A percentile compares a stretch with the other conserved stretches of the same genome.
These are phyloP conservation scores for Sinocyclocheilus anshuiensis DNA, from an alignment of 2,113 vertebrate genomes.

Conservation along the genomic window DNA sequence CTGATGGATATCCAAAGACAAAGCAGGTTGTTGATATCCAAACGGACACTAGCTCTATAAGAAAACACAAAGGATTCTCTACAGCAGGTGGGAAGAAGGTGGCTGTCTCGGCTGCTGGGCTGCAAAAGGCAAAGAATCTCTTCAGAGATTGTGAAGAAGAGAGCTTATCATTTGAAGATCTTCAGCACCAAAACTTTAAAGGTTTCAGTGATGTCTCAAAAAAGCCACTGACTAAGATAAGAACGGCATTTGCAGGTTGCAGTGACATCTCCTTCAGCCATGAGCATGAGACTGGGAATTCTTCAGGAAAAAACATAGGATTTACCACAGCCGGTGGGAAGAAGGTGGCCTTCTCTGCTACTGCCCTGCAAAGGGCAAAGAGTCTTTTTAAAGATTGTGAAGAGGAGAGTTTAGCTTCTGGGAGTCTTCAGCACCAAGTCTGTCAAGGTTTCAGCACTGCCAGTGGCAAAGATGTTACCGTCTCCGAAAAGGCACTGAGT, in stretches of 20 bases:
- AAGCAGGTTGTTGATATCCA: neutral
- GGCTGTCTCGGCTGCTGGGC: conserved; percentile 49
- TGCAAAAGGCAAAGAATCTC: conserved; percentile 63
- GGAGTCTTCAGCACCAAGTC: conserved; percentile 2
- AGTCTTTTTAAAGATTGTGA: too few relatives aligned
- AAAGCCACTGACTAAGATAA: neutral
- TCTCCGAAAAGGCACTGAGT: neutral
- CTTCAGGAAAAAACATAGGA: too few relatives aligned
- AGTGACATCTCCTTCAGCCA: too few relatives aligned
- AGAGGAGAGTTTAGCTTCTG: too few relatives aligned
- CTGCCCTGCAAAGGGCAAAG: too few relatives aligned
- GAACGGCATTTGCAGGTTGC: neutral
- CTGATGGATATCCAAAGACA: conserved; percentile 18
- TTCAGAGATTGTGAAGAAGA: conserved; percentile 72
- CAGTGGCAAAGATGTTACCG: conserved; percentile 74
- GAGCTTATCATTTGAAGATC: neutral
- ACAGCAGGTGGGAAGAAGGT: conserved; percentile 63
- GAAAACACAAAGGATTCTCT: conserved; percentile 22
- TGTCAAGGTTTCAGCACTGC: conserved; percentile 80
- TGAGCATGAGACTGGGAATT: neutral
- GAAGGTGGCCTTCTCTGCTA: too few relatives aligned
- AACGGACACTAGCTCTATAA: neutral
- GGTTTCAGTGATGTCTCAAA: neutral
- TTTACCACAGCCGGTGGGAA: too few relatives aligned
- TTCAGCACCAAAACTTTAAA: neutral